phyloP scores from a whole-genome alignment of 2,888 invertebrate species.

The Graphium colonna region DNA sequence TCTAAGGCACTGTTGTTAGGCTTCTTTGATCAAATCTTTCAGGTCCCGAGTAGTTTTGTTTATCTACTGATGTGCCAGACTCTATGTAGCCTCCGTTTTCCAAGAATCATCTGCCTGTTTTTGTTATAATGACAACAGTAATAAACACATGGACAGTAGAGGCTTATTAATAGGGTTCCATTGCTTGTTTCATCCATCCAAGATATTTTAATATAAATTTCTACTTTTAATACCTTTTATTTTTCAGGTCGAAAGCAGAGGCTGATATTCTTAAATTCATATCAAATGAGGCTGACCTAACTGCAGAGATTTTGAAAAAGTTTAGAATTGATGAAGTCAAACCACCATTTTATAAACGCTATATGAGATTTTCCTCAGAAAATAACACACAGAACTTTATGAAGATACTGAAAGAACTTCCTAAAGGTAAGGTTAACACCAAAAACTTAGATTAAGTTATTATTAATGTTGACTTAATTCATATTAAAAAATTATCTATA shows the following conservation, averaged over 20 bases:
- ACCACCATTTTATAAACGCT: conserved; percentile 53
- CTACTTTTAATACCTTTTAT: background rate
- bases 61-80: too few relatives aligned
- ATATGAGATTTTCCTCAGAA: conserved; percentile 54
- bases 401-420: conserved; percentile 60
- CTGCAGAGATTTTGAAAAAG: conserved; percentile 39
- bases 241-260: conserved; percentile 49
- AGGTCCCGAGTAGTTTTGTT: too few relatives aligned
- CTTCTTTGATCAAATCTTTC: too few relatives aligned
- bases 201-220: background rate
- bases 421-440: conserved; percentile 51
- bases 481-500: too few relatives aligned
- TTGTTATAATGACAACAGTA: too few relatives aligned
- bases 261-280: conserved; percentile 41
- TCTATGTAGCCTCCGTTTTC: too few relatives aligned
- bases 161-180: too few relatives aligned
- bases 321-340: conserved; percentile 41
- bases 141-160: too few relatives aligned
- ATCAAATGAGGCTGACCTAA: conserved; percentile 33
- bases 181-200: too few relatives aligned
- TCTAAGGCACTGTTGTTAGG: too few relatives aligned
- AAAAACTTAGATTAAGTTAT: background rate
- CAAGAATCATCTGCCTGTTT: too few relatives aligned
- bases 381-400: conserved; percentile 63
- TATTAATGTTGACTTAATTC: too few relatives aligned